These are phyloP conservation scores for Paedocypris micromegethes DNA, from an alignment of 2,797 vertebrate species.

Conservation along the genomic window DNA sequence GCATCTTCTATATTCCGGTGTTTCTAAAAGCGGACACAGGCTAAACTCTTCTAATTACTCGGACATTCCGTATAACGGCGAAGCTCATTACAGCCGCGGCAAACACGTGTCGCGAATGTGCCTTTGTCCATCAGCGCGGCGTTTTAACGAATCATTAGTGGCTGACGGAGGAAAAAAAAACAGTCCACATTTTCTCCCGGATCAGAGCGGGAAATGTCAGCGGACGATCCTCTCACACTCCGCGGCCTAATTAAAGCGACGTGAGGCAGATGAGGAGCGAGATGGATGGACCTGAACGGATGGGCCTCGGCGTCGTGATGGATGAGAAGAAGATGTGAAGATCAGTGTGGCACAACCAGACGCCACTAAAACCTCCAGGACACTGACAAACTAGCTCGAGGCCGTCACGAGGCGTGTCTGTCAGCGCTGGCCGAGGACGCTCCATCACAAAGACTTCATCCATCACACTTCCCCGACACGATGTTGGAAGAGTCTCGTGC, in stretches of 20 bases:
- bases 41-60: slow-evolving; percentile 41
- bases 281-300: slow-evolving; percentile 28
- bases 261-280: slow-evolving; percentile 25
- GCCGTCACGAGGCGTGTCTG: not conserved
- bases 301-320: not conserved
- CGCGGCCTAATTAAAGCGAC: slow-evolving; percentile 39
- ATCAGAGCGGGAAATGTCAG: slow-evolving; percentile 49
- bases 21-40: slow-evolving; percentile 48
- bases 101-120: slow-evolving; percentile 53
- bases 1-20: not conserved
- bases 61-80: slow-evolving; percentile 52
- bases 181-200: slow-evolving; percentile 44
- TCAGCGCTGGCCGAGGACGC: not conserved
- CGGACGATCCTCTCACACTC: slow-evolving; percentile 44
- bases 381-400: slow-evolving; percentile 17
- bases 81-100: slow-evolving; percentile 59
- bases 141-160: slow-evolving; percentile 46
- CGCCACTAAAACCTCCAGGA: not conserved
- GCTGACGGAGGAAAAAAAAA: slow-evolving; percentile 42
- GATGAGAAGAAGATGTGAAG: slow-evolving; percentile 6
- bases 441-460: slow-evolving; percentile 25
- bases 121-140: slow-evolving; percentile 49
- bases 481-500: too few species aligned
- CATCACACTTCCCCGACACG: too few species aligned
- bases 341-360: slow-evolving; percentile 20